phyloP scores from a whole-genome alignment of 2,888 invertebrate species.

The Drosophila atripex region DNA sequence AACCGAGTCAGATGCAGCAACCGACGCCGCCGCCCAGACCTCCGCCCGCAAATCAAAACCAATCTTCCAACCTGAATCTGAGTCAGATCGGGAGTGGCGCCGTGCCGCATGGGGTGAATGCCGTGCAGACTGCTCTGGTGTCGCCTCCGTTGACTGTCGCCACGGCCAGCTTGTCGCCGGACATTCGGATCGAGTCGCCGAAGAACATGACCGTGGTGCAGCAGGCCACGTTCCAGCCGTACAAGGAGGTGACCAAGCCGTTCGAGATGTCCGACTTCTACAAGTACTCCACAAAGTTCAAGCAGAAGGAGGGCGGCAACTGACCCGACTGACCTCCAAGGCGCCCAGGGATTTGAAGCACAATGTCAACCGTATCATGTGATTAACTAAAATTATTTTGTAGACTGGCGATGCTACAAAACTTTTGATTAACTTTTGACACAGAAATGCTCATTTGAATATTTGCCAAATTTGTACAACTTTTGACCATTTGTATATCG shows the following conservation, averaged over 20 bases:
- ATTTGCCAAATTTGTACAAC: constrained; percentile 14
- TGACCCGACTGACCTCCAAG: constrained; percentile 59
- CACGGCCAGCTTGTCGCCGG: constrained; percentile 77
- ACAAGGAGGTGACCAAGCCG: constrained; percentile 96
- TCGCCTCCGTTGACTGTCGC: constrained; percentile 56
- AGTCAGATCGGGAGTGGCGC: constrained; percentile 26
- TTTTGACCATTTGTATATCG: neutral
- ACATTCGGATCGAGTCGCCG: constrained; percentile 89
- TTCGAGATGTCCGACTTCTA: constrained; percentile 99
- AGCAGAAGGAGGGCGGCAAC: constrained; percentile 85
- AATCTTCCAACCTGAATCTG: constrained; percentile 4
- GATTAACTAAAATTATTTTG: constrained; percentile 48
- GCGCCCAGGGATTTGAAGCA: constrained; percentile 10
- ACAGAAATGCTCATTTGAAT: constrained; percentile 24
- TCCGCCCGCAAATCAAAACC: constrained; percentile 56
- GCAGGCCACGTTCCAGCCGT: constrained; percentile 95
- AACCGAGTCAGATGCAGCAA: constrained; percentile 71
- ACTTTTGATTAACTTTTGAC: constrained; percentile 19
- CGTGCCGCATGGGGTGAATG: constrained; percentile 16
- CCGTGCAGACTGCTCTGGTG: constrained; percentile 52
- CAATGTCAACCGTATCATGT: constrained; percentile 25
- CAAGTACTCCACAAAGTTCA: constrained; percentile 97
- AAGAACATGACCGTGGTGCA: constrained; percentile 93
- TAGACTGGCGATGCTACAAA: constrained; percentile 14
- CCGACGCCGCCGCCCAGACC: constrained; percentile 66